A percentile compares a stretch with the other conserved stretches of the same genome.
These are phyloP conservation scores for Plecturocebus donacophilus DNA, from an alignment of 2,113 vertebrate genomes.

Conservation along the genomic window DNA sequence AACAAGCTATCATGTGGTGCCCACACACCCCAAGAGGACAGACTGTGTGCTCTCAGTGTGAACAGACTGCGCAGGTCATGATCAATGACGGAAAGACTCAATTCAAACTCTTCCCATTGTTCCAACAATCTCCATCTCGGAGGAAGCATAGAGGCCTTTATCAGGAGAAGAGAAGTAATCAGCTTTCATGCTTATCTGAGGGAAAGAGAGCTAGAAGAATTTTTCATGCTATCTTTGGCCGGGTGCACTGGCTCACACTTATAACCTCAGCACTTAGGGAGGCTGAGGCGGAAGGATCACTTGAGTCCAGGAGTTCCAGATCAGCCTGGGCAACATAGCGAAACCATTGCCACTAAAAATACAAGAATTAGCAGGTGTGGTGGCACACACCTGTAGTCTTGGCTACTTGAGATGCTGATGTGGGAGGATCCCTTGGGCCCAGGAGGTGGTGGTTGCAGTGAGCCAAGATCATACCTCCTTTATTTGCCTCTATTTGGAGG, in stretches of 20 bases:
- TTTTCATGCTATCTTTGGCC: neutral
- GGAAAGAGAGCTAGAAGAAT: neutral
- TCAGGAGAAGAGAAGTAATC: neutral
- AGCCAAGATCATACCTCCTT: neutral
- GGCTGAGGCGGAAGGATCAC: too few species aligned
- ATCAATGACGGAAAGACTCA: neutral
- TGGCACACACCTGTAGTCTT: too few species aligned
- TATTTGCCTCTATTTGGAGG: neutral
- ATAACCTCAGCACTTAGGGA: too few species aligned
- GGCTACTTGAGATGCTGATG: too few species aligned
- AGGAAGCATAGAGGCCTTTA: neutral
- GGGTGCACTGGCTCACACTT: too few species aligned
- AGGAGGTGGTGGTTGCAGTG: too few species aligned
- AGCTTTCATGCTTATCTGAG: neutral
- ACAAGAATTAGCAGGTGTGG: too few species aligned
- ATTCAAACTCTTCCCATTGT: neutral
- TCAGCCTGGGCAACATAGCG: too few species aligned
- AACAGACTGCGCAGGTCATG: neutral
- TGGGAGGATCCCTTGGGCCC: too few species aligned
- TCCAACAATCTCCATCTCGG: neutral
- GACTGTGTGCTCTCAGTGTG: neutral
- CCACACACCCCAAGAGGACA: neutral
- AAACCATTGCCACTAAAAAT: too few species aligned
- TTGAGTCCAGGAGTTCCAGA: too few species aligned
- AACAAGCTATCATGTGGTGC: neutral